Evolutionary conservation across 2,888 invertebrate species (phyloP), one percentile per base, ranked within the genome.

Genomic region (Prenolepis imparis): DNA sequence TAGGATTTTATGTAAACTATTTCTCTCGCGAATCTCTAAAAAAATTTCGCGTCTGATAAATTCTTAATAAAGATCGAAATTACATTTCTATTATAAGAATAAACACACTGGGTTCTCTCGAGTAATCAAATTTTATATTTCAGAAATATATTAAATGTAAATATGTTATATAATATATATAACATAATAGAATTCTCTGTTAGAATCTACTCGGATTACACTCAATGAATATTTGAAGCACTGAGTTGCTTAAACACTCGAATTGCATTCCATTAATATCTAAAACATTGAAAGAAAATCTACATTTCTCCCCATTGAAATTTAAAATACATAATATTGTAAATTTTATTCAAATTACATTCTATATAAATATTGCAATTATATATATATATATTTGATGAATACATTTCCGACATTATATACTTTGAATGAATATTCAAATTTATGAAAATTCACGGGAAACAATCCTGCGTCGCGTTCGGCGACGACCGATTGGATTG

Each of bases 131-230:
- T 61, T 28, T 41, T 21, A 61, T 74, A 21, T 59, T 59, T 72
- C 36, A 59, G 73, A 73, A 28, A 73, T n/a, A 18, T 73, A 61
- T 73, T 59, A 73, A 73, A 59, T 59, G 59, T 59, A 59, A 73
- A 73, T 59, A 59, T n/a, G 11, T 57, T 21, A n/a, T 41, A 36
- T 36, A 36, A 5, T 28, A 28, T 28, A 28, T 28, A 3, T 28
- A 28, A 28, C 3, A 3, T 28, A 28, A 4, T 4, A 28, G n/a
- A 41, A 8, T 41, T 73, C 39, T 59, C n/a, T 4, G 3, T 18
- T 18, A 12, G 39, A 57, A 73, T 41, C 28, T 73, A 36, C 5
- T 73, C 12, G n/a, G 28, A 59, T 59, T 73, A 28, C 41, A 24
- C 6, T 73, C 28, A 61, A 73, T 73, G 41, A 73, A 73, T 57